Evolutionary conservation across 2,888 invertebrate species (phyloP), one percentile per base, ranked within the genome.

Genomic region (Colostygia pectinataria): DNA sequence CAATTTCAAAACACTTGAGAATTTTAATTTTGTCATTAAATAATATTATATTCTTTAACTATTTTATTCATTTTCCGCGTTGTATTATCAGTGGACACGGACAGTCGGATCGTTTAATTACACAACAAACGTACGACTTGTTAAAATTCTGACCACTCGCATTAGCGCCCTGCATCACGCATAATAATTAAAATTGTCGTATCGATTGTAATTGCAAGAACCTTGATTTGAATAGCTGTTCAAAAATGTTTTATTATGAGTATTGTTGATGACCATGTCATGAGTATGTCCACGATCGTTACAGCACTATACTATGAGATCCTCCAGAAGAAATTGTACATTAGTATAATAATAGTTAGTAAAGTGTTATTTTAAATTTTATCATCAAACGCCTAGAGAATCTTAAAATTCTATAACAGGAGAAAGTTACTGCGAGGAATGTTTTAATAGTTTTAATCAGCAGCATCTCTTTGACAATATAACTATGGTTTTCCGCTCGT

Each of bases 371-470:
- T 20, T 6, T 6, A 20, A 20, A 18, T 3, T 4, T 18, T 3
- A 18, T 5, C 40, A 20, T 39, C 9, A 27, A 24, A 15, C 28
- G 13, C 13, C 24, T 31, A 32, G 25, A 42, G 10, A 34, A 41
- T 41, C 24, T 32, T 39, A 13, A 43, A 24, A 50, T 44, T 29
- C 25, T 25, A 27, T 34, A 32, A 7, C 7, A 31, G 44, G n/a
- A n/a, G 54, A 56, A 57, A 59, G 50, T 55, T 25, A 38, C 37
- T 29, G 24, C 29, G 23, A 44, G 36, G 53, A 52, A 55, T 57
- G 53, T 53, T 50, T 44, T 55, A 59, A 56, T 53, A n/a, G 39
- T 44, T 48, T 43, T 49, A 56, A 57, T 57, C 33, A 48, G 42
- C 25, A 10, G 27, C 44, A 53, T 57, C 54, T 47, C 44, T 34